These are phyloP conservation scores for Scomber japonicus DNA, from an alignment of 2,113 vertebrate species.

Conservation along the genomic window DNA sequence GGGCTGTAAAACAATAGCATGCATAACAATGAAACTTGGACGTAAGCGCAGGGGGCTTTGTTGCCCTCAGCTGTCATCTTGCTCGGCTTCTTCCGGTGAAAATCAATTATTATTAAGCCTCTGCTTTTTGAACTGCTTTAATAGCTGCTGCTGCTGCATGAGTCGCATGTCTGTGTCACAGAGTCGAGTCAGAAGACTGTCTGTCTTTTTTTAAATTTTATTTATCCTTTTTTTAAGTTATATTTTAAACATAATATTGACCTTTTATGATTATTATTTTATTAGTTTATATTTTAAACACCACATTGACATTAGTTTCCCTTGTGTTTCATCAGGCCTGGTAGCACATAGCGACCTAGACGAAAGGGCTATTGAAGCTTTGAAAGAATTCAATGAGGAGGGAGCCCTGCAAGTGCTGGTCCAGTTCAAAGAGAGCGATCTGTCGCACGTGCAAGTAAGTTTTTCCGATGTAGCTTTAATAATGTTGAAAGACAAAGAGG, in stretches of 20 bases:
- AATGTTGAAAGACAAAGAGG: background rate
- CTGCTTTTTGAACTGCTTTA: background rate
- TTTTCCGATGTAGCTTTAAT: background rate
- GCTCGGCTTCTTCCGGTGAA: background rate
- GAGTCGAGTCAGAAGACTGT: background rate
- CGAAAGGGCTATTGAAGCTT: conserved; percentile 96
- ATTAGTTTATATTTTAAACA: background rate
- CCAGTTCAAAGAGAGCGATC: conserved; percentile 99
- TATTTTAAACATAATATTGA: background rate
- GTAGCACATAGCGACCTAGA: conserved; percentile 98
- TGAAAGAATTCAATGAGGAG: conserved; percentile 99
- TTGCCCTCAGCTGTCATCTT: background rate
- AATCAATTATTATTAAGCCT: conserved; percentile 3
- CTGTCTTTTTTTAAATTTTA: too few species aligned
- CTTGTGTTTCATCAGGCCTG: conserved; percentile 85
- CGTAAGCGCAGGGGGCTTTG: background rate
- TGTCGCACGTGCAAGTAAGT: conserved; percentile 97
- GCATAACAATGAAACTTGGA: background rate
- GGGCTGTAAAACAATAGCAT: background rate
- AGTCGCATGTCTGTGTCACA: background rate
- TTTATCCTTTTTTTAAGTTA: background rate
- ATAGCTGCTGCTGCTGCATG: background rate
- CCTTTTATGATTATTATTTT: background rate
- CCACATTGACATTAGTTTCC: background rate
- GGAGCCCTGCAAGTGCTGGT: conserved; percentile 96